These are phyloP conservation scores for Trichonephila clavata DNA, from an alignment of 1,140 invertebrate species.

Conservation along the genomic window DNA sequence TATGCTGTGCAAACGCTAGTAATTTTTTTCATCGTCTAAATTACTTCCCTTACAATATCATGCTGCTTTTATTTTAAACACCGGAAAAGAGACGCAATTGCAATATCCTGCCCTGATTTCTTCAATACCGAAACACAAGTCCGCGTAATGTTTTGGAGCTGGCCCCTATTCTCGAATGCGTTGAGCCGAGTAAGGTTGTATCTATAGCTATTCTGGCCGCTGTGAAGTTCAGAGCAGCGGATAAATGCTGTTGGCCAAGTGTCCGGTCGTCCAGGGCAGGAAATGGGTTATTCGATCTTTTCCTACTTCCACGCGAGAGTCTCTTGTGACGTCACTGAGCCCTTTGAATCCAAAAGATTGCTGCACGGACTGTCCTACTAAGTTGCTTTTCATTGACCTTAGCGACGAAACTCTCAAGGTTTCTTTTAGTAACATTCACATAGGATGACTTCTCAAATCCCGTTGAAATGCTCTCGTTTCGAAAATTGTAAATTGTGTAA, in stretches of 20 bases:
- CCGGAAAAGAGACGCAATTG: not conserved
- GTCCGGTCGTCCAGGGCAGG: not conserved
- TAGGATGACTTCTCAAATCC: not conserved
- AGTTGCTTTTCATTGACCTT: not conserved
- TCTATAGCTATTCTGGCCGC: not conserved
- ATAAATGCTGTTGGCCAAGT: conserved; percentile 27
- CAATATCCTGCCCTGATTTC: not conserved
- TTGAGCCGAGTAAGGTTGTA: not conserved
- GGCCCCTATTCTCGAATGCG: not conserved
- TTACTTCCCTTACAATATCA: not conserved
- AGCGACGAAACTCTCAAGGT: not conserved
- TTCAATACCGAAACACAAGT: not conserved
- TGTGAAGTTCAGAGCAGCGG: conserved; percentile 23
- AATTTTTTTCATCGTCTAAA: no score
- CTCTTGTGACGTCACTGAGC: not conserved
- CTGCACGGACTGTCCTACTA: not conserved
- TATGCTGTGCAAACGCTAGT: no score
- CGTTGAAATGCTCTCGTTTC: not conserved
- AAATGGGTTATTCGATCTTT: conserved; percentile 41
- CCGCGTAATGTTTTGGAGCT: not conserved
- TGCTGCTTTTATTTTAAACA: not conserved
- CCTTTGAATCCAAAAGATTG: not conserved
- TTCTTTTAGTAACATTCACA: not conserved
- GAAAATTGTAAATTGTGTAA: not conserved
- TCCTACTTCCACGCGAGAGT: not conserved